Conservation (phyloP, 2,113 vertebrate species). For the Stigmatopora argus region DNA sequence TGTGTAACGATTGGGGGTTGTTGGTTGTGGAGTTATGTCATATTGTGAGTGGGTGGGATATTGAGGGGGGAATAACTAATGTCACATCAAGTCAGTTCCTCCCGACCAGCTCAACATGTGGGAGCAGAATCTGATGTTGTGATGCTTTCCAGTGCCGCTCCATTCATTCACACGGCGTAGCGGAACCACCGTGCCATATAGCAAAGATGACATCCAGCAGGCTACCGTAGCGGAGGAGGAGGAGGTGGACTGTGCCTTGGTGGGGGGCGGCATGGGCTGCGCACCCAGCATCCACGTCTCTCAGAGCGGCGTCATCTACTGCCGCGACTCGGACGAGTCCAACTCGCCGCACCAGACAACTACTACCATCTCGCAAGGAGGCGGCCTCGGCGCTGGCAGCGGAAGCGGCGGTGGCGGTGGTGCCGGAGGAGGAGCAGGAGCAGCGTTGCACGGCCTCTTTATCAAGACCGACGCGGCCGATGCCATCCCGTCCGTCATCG, state of each 20-base stretch:
- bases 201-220: not conserved
- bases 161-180: not conserved
- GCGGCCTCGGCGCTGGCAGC: not conserved
- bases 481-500: conserved; percentile 77
- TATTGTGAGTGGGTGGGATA: conserved; percentile 3
- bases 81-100: conserved; percentile 22
- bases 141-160: not conserved
- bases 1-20: not conserved
- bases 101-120: conserved; percentile 18
- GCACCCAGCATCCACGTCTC: conserved; percentile 97
- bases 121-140: conserved; percentile 24
- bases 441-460: conserved; percentile 83
- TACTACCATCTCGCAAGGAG: conserved; percentile 84
- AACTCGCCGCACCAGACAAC: conserved; percentile 85
- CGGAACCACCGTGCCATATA: not conserved
- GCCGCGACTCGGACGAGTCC: conserved; percentile 93
- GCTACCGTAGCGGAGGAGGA: conserved; percentile 11
- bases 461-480: conserved; percentile 88
- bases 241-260: conserved; percentile 21
- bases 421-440: conserved; percentile 24
- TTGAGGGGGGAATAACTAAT: conserved; percentile 24
- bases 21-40: not conserved
- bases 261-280: conserved; percentile 83
- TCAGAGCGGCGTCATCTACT: conserved; percentile 97
- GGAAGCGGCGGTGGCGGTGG: no score